Conservation (phyloP, 2,888 invertebrate species). For the Nipponacmea schrenckii region DNA sequence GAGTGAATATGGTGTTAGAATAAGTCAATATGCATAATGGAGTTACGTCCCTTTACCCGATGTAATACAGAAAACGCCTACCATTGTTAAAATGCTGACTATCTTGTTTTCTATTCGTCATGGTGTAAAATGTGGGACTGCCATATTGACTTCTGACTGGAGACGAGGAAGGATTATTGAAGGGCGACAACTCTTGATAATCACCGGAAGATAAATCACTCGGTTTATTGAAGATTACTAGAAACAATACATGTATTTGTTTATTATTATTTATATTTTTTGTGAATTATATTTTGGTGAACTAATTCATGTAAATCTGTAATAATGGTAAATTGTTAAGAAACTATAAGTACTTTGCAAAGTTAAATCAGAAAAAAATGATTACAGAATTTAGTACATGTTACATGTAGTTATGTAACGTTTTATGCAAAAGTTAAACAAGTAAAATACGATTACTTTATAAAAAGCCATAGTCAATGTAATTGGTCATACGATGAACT, state of each 20-base stretch:
- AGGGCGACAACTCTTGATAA: conserved; percentile 16
- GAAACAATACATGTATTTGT: neutral
- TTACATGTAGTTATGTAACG: too few species aligned
- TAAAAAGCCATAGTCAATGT: too few species aligned
- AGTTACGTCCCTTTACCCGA: neutral
- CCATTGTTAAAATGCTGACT: neutral
- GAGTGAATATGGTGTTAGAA: conserved; percentile 20
- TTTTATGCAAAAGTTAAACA: too few species aligned
- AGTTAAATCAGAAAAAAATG: too few species aligned
- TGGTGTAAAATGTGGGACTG: neutral
- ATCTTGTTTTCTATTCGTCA: neutral
- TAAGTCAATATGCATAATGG: conserved; percentile 20
- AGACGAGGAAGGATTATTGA: conserved; percentile 7
- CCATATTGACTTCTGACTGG: neutral
- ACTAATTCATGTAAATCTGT: too few species aligned
- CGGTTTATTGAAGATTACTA: conserved; percentile 19
- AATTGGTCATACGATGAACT: too few species aligned
- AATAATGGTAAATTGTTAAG: too few species aligned
- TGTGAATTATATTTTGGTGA: too few species aligned
- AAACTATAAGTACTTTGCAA: too few species aligned
- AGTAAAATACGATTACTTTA: too few species aligned
- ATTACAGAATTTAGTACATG: too few species aligned
- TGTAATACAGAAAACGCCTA: neutral
- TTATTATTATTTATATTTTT: too few species aligned
- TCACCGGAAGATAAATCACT: conserved; percentile 14